Conservation (phyloP, 2,888 invertebrate species). For the Agrilus mali region DNA sequence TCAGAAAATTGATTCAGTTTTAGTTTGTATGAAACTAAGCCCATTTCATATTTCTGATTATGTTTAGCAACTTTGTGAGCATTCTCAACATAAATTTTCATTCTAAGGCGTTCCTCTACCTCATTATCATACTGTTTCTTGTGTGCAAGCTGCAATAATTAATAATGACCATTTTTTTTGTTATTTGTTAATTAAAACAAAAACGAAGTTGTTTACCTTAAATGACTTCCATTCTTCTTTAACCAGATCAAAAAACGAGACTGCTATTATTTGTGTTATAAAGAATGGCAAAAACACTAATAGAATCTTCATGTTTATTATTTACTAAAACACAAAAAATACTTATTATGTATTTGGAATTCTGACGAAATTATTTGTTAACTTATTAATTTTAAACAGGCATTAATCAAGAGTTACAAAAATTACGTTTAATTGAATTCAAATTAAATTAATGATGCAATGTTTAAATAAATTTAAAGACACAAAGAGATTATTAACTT, state of each 20-base stretch:
- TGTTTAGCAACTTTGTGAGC: constrained; percentile 73
- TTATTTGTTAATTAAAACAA: neutral
- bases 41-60: constrained; percentile 60
- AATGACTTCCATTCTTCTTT: constrained; percentile 33
- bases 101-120: constrained; percentile 69
- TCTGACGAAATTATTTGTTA: neutral
- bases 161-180: neutral
- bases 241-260: constrained; percentile 60
- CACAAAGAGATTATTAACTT: too few species aligned
- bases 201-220: constrained; percentile 24
- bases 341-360: neutral
- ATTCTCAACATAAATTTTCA: constrained; percentile 85
- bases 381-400: neutral
- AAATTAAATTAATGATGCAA: too few species aligned
- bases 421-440: too few species aligned
- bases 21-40: constrained; percentile 52
- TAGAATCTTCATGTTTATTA: constrained; percentile 30
- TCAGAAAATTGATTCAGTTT: constrained; percentile 76
- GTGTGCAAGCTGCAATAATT: constrained; percentile 24
- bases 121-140: constrained; percentile 47
- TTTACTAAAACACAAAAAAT: neutral
- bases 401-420: neutral
- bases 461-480: too few species aligned
- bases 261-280: constrained; percentile 30
- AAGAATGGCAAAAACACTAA: too few species aligned